phyloP scores from a whole-genome alignment of 1,140 invertebrate species.

The Sarcophaga bullata region DNA sequence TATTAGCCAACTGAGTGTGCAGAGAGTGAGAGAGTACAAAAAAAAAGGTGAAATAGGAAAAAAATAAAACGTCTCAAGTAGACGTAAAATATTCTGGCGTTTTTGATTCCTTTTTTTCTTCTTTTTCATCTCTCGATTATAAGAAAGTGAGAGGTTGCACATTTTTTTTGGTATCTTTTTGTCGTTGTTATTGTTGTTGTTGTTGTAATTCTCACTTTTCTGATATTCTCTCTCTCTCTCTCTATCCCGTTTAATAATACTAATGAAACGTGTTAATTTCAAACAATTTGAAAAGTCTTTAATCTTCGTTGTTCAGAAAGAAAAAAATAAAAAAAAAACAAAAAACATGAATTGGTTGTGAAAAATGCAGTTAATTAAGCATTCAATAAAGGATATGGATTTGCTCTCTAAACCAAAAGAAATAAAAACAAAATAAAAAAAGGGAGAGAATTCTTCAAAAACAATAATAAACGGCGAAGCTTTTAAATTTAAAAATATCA shows the following conservation, averaged over 20 bases:
- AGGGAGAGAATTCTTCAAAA: too few species aligned
- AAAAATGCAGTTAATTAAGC: constrained; percentile 28
- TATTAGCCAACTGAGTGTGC: constrained; percentile 12
- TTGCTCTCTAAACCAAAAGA: too few species aligned
- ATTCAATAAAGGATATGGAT: neutral
- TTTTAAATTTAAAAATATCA: too few species aligned
- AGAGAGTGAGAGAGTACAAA: neutral
- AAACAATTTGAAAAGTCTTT: constrained; percentile 32
- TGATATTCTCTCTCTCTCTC: too few species aligned
- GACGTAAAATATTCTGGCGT: neutral
- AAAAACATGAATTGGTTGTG: neutral
- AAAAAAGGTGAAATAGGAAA: neutral
- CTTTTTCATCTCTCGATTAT: neutral
- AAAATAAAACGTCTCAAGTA: constrained; percentile 33
- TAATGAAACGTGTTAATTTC: constrained; percentile 38
- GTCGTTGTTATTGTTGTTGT: neutral
- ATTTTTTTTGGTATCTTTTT: too few species aligned
- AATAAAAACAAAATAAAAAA: too few species aligned
- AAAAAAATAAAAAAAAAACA: too few species aligned
- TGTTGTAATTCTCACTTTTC: neutral
- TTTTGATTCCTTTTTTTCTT: neutral
- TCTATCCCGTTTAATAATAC: neutral
- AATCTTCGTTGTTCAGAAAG: neutral
- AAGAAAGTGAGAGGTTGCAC: constrained; percentile 8
- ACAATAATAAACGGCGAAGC: too few species aligned